Conservation (phyloP, 1,140 invertebrate species). For the Neodiprion fabricii region DNA sequence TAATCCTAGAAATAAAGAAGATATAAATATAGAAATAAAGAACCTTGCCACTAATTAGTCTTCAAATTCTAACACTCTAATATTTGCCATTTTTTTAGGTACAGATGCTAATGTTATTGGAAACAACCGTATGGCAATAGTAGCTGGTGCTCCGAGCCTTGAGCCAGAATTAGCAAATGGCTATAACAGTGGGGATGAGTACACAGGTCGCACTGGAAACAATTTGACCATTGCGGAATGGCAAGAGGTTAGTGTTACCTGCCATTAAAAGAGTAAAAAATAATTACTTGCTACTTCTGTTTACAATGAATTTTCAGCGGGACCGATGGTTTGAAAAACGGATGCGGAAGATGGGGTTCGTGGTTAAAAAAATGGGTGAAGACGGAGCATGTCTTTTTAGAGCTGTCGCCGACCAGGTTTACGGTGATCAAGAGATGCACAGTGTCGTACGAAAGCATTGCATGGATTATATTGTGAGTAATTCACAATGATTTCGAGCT, state of each 20-base stretch:
- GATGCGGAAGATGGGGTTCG: constrained; percentile 77
- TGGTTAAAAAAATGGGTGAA: constrained; percentile 88
- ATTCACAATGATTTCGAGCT: neutral
- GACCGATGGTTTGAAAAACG: constrained; percentile 76
- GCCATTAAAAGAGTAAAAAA: neutral
- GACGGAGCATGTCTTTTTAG: constrained; percentile 94
- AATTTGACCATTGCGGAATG: constrained; percentile 67
- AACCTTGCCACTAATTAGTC: neutral
- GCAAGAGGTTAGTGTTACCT: constrained; percentile 60
- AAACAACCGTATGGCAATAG: constrained; percentile 47
- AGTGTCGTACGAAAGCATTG: constrained; percentile 82
- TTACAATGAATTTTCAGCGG: constrained; percentile 53
- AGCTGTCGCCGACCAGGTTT: constrained; percentile 92
- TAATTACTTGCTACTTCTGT: neutral
- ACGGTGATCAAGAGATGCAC: constrained; percentile 94
- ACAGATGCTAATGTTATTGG: constrained; percentile 43
- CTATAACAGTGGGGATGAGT: constrained; percentile 83
- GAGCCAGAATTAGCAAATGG: constrained; percentile 59
- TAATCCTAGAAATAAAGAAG: too few species aligned
- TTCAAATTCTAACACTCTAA: neutral
- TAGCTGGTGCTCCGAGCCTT: constrained; percentile 42
- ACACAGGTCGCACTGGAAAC: constrained; percentile 65
- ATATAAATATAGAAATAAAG: too few species aligned
- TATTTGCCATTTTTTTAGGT: constrained; percentile 28
- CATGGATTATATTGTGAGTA: constrained; percentile 91